Conservation (phyloP, 1,140 invertebrate genomes). For the Hylyphantes graminicola region DNA sequence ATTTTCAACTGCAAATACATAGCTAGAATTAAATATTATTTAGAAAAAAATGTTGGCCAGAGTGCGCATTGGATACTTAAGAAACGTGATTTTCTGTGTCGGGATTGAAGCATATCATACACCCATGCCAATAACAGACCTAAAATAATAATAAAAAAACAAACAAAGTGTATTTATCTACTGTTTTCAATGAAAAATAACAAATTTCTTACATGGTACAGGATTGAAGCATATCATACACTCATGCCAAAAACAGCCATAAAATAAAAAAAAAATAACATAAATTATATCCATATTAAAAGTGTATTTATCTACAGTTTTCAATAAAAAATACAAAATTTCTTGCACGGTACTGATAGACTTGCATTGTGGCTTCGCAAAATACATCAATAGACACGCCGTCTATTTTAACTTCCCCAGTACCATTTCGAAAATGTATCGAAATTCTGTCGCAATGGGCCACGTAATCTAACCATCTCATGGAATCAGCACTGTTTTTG, state of each 20-base stretch:
- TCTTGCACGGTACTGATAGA: background rate
- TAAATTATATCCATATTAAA: background rate
- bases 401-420: no score
- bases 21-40: no score
- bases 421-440: constrained; percentile 31
- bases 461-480: constrained; percentile 39
- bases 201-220: background rate
- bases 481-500: background rate
- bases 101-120: background rate
- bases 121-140: no score
- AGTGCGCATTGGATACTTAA: background rate
- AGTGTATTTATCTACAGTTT: background rate
- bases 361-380: background rate
- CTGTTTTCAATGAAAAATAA: background rate
- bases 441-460: constrained; percentile 2
- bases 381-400: no score
- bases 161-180: background rate
- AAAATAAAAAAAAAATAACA: background rate
- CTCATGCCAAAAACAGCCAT: background rate
- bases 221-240: no score
- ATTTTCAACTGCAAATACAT: no score
- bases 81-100: background rate
- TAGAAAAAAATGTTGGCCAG: no score
- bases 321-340: background rate
- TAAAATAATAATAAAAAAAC: background rate